Evolutionary conservation across 2,888 invertebrate species (phyloP).

Genomic region (Dione juno): DNA sequence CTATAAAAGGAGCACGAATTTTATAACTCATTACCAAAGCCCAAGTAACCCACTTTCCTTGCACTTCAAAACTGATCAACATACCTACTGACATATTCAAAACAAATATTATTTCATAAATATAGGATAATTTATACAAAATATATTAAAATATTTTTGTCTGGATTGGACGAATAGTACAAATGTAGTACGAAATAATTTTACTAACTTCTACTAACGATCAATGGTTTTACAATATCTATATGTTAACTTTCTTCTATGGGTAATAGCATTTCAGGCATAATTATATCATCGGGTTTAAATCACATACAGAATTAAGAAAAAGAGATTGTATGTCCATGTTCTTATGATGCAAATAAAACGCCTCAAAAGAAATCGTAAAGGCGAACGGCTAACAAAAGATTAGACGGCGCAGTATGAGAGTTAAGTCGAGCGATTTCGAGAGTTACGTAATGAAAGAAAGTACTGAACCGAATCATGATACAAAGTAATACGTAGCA

Average conservation of each 20-base stretch:
- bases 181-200: not conserved
- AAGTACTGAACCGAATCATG: constrained; percentile 52
- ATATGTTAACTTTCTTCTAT: not conserved
- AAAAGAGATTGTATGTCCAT: constrained; percentile 30
- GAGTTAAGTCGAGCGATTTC: constrained; percentile 50
- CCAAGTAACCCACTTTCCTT: too few relatives aligned
- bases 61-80: too few relatives aligned
- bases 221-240: not conserved
- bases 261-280: constrained; percentile 1
- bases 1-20: too few relatives aligned
- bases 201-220: not conserved
- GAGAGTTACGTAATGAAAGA: constrained; percentile 57
- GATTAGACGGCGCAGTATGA: constrained; percentile 51
- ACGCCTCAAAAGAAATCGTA: constrained; percentile 44
- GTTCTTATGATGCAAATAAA: constrained; percentile 44
- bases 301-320: constrained; percentile 15
- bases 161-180: not conserved
- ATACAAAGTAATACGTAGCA: constrained; percentile 45
- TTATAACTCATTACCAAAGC: too few relatives aligned
- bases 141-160: too few relatives aligned
- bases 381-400: constrained; percentile 51
- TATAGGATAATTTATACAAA: too few relatives aligned
- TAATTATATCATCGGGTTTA: constrained; percentile 25
- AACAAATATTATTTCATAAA: too few relatives aligned
- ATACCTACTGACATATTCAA: too few relatives aligned